These are phyloP conservation scores for Epinephelus malabaricus DNA, from an alignment of 2,797 vertebrate species.

Conservation along the genomic window DNA sequence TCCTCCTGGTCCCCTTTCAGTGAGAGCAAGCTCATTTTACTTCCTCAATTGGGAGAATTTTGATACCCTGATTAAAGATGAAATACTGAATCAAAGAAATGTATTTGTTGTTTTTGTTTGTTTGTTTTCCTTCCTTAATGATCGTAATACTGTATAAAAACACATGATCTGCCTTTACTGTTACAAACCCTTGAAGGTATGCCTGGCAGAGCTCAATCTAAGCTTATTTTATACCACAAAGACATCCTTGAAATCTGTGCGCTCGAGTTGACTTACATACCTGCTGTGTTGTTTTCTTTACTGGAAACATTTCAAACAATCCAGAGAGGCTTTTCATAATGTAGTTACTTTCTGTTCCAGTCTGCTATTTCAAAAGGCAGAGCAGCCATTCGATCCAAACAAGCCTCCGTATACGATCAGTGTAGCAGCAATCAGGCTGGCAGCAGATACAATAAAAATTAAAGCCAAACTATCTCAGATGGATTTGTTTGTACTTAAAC, in stretches of 20 bases:
- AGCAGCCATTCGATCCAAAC: constrained; percentile 7
- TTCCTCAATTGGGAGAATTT: constrained; percentile 38
- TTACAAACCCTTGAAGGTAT: constrained; percentile 38
- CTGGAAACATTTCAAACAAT: constrained; percentile 57
- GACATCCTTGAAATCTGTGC: constrained; percentile 35
- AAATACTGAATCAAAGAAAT: constrained; percentile 56
- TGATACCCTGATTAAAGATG: constrained; percentile 60
- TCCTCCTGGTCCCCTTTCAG: constrained; percentile 17
- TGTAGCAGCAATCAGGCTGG: constrained; percentile 4
- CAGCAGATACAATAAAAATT: constrained; percentile 34
- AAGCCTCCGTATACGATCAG: background rate
- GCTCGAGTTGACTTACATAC: constrained; percentile 44
- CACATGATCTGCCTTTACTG: constrained; percentile 5
- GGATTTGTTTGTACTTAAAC: constrained; percentile 65
- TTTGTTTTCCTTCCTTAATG: constrained; percentile 35
- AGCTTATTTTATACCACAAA: constrained; percentile 48
- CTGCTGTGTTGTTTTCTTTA: constrained; percentile 40
- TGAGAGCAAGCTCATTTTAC: constrained; percentile 22
- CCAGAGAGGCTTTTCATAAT: constrained; percentile 42
- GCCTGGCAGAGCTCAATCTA: constrained; percentile 31
- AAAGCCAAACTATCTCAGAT: constrained; percentile 39
- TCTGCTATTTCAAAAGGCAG: constrained; percentile 36
- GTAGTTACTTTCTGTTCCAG: constrained; percentile 20
- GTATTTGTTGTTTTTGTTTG: constrained; percentile 35
- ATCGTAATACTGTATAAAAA: constrained; percentile 34